A percentile compares a stretch with the other conserved stretches of the same genome.
These are phyloP conservation scores for Nasonia longicornis DNA, from an alignment of 1,140 invertebrate genomes.

Conservation along the genomic window DNA sequence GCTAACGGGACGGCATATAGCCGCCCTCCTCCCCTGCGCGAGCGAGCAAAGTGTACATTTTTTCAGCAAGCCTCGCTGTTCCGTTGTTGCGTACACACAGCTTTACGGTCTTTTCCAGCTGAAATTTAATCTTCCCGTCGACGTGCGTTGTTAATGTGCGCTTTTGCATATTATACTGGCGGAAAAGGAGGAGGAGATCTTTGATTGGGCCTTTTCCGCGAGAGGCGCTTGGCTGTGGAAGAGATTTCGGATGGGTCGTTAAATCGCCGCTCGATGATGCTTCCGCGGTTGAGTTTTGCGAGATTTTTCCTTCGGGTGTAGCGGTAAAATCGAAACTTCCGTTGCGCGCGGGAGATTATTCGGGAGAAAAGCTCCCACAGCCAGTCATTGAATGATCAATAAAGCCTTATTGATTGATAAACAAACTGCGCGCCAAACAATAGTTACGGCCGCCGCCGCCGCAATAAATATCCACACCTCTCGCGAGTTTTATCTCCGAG, in stretches of 20 bases:
- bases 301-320: too few relatives aligned
- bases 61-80: too few relatives aligned
- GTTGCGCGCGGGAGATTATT: too few relatives aligned
- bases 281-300: too few relatives aligned
- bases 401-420: too few relatives aligned
- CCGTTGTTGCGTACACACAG: not conserved
- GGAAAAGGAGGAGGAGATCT: not conserved
- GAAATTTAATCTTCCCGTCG: not conserved
- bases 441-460: not conserved
- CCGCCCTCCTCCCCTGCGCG: not conserved
- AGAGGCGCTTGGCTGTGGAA: too few relatives aligned
- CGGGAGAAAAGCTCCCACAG: too few relatives aligned
- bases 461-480: not conserved
- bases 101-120: not conserved
- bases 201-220: not conserved
- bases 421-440: not conserved
- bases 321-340: too few relatives aligned
- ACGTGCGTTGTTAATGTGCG: not conserved
- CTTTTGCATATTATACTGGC: not conserved
- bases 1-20: slow-evolving; percentile 40
- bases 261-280: too few relatives aligned
- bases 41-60: not conserved
- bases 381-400: too few relatives aligned
- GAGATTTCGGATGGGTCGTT: too few relatives aligned
- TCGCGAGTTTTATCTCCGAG: not conserved